Evolutionary conservation across 2,888 invertebrate species (phyloP).

Genomic region (Xylota segnis): DNA sequence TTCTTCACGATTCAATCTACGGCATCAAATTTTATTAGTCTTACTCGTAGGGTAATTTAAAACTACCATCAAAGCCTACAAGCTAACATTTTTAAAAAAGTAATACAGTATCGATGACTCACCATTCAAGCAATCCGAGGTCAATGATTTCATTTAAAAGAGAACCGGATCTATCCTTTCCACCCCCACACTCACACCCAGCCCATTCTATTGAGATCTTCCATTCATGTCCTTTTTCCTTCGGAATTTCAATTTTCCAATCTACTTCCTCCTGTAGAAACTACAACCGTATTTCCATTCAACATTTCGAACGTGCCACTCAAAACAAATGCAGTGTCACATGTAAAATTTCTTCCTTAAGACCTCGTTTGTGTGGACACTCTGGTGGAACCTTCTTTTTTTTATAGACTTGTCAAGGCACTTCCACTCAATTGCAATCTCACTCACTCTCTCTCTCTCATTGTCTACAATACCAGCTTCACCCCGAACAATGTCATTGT

Average conservation of each 20-base stretch:
- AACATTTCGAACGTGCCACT: slow-evolving; percentile 17
- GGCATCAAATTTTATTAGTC: too few relatives aligned
- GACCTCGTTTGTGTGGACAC: background rate
- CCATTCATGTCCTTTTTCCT: background rate
- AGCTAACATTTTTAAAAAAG: too few relatives aligned
- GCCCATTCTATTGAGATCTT: background rate
- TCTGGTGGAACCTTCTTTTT: background rate
- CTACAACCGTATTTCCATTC: background rate
- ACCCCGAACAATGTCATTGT: slow-evolving; percentile 32
- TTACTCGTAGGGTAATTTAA: too few relatives aligned
- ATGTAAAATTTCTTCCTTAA: background rate
- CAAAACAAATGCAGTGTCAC: slow-evolving; percentile 4
- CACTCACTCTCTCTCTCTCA: background rate
- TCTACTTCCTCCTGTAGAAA: background rate
- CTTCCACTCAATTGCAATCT: slow-evolving; percentile 27
- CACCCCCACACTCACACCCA: too few relatives aligned
- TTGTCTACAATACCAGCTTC: background rate
- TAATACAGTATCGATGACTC: too few relatives aligned
- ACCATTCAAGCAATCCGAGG: too few relatives aligned
- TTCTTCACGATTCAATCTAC: too few relatives aligned
- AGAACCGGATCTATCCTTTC: too few relatives aligned
- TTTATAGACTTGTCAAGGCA: slow-evolving; percentile 26
- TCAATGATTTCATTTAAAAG: too few relatives aligned
- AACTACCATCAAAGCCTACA: too few relatives aligned
- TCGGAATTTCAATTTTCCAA: slow-evolving; percentile 2